phyloP scores from a whole-genome alignment of 2,113 vertebrate genomes.

The Rhinolophus sinicus region DNA sequence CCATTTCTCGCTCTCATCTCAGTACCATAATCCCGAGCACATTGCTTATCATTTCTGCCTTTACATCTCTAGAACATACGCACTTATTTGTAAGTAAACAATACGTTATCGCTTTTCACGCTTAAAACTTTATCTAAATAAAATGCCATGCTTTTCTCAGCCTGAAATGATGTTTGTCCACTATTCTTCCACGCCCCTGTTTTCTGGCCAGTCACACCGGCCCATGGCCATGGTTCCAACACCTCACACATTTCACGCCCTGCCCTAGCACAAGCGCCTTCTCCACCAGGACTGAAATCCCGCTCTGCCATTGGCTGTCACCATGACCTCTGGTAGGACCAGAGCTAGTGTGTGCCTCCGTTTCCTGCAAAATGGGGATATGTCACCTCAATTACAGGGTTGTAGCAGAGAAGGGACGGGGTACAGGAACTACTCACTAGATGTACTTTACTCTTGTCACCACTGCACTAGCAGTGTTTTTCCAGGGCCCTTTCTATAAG shows the following conservation, averaged over 20 bases:
- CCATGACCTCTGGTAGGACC: fast-evolving
- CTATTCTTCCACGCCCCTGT: not conserved
- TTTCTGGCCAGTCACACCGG: not conserved
- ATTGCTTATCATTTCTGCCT: not conserved
- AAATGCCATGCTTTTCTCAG: not conserved
- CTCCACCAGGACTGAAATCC: not conserved
- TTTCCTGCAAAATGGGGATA: not conserved
- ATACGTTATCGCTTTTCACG: not conserved
- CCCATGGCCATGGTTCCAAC: fast-evolving
- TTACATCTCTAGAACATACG: fast-evolving
- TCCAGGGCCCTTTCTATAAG: not conserved
- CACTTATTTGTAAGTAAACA: fast-evolving
- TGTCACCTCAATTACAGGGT: not conserved
- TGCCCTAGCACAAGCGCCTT: not conserved
- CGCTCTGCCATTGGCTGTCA: no score
- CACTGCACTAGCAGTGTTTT: fast-evolving
- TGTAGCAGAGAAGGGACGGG: not conserved
- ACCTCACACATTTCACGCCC: fast-evolving
- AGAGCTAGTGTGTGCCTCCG: not conserved
- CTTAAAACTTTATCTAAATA: not conserved
- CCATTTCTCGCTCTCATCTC: fast-evolving
- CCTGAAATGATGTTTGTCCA: not conserved
- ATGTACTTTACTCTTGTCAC: no score
- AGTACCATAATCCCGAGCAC: fast-evolving
- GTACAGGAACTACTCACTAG: not conserved